A percentile compares a stretch with the other conserved stretches of the same genome.
Conservation (phyloP, 2,888 invertebrate genomes). For the Xylota segnis region DNA sequence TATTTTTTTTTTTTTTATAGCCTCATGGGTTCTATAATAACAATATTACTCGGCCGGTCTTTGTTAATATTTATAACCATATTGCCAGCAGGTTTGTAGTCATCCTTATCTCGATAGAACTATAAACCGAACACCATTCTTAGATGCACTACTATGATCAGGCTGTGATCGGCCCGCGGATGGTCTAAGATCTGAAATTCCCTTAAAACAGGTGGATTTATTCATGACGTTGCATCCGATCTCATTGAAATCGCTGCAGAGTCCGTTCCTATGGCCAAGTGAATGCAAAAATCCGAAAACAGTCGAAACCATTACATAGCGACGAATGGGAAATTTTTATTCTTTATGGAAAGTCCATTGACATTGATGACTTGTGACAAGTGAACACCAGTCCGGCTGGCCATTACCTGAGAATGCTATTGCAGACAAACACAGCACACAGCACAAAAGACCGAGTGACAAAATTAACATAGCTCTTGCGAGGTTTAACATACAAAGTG, state of each 20-base stretch:
- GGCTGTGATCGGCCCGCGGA: slow-evolving; percentile 14
- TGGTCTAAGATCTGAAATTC: slow-evolving; percentile 41
- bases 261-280: neutral
- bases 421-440: slow-evolving; percentile 1
- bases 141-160: no score
- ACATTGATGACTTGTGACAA: slow-evolving; percentile 76
- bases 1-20: neutral
- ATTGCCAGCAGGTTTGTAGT: slow-evolving; percentile 20
- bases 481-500: slow-evolving; percentile 44
- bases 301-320: slow-evolving; percentile 18
- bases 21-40: slow-evolving; percentile 47
- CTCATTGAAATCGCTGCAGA: slow-evolving; percentile 50
- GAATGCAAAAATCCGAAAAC: slow-evolving; percentile 45
- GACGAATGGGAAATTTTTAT: slow-evolving; percentile 32
- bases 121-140: slow-evolving; percentile 41
- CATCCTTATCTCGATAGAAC: slow-evolving; percentile 45
- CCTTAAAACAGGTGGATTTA: slow-evolving; percentile 75
- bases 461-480: slow-evolving; percentile 63
- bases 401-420: neutral
- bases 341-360: slow-evolving; percentile 69
- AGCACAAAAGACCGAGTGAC: slow-evolving; percentile 20
- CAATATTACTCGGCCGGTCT: slow-evolving; percentile 46
- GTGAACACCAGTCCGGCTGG: slow-evolving; percentile 54
- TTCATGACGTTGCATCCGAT: slow-evolving; percentile 62
- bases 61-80: slow-evolving; percentile 68